phyloP scores from a whole-genome alignment of 2,797 vertebrate species.

The Amazona finschi region DNA sequence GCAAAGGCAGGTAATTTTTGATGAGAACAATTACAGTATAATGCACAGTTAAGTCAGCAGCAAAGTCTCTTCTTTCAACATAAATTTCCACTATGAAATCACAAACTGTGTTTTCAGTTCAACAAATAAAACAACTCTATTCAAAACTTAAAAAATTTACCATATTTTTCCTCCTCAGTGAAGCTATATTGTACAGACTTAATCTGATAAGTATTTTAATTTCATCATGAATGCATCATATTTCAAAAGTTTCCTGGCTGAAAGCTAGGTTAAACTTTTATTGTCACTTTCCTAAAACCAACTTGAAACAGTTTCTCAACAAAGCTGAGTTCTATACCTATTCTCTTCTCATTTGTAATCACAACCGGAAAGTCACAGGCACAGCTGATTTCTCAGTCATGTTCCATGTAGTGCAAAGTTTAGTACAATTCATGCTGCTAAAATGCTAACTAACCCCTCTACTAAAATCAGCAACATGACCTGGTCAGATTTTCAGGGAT shows the following conservation, averaged over 20 bases:
- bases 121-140: not conserved
- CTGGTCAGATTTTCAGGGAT: not conserved
- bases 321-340: not conserved
- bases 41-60: not conserved
- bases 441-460: not conserved
- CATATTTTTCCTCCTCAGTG: not conserved
- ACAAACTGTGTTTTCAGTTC: not conserved
- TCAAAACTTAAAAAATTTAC: not conserved
- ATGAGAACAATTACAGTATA: not conserved
- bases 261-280: not conserved
- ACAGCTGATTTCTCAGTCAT: not conserved
- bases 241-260: not conserved
- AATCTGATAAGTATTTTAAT: not conserved
- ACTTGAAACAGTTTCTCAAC: not conserved
- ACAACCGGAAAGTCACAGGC: not conserved
- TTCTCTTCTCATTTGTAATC: not conserved
- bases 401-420: not conserved
- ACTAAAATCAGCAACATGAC: conserved; percentile 39
- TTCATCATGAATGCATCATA: not conserved
- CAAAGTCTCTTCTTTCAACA: not conserved
- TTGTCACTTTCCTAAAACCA: not conserved
- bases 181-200: not conserved
- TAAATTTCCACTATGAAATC: not conserved
- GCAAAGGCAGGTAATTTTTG: not conserved
- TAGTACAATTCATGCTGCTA: not conserved